Base-by-base conservation (phyloP, 2,888 invertebrate genomes). In the Chirona hameri region DNA sequence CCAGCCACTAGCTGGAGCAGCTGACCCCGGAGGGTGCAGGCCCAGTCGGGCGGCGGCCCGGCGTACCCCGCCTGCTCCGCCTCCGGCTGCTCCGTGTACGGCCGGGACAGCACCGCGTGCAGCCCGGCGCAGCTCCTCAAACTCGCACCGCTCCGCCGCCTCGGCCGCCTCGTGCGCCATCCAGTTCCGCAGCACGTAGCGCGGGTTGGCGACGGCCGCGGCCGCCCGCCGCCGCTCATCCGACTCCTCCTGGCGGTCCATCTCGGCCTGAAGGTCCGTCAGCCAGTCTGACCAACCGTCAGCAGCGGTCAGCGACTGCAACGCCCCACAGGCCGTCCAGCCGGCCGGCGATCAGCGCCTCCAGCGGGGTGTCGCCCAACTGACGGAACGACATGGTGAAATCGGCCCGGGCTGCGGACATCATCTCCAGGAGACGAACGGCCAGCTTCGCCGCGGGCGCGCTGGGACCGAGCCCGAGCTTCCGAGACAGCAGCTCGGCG, bases 111-210 rank as follows among this genome's bases (percentile, higher is more conserved):
- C 0, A 92, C 88, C 83, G 90, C 88, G 79, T 92, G 86, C 0
- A 92, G 88, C 79, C n/a, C 90, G 89, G 18, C 88, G 88, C 0
- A 92, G 91, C 85, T 88, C 89, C 57, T 87, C 87, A 86, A 88
- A 92, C 85, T 92, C 91, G 84, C 91, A 91, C 14, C 27, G 48
- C 86, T 92, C 92, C 21, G 92, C 92, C 83, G 90, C 90, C 31
- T 88, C 86, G 79, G 92, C 91, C 1, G 92, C 92, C 84, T 91
- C 90, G 84, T 93, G 91, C 0, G 92, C 89, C 85, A 93, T 89
- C 90, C 92, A 92, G 86, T 92, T 92, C 9, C 92, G 88, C 0
- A 92, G 89, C 0, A 92, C 88, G 86, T 92, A 91, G 21, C 90
- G 88, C 0, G 91, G 91, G 84, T 90, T 91, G 0, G 88, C 88